Percentiles rank a stretch among this genome's conserved stretches.
These are phyloP conservation scores for Leptinotarsa rubiginosa DNA, from an alignment of 2,888 invertebrate genomes.

Conservation along the genomic window DNA sequence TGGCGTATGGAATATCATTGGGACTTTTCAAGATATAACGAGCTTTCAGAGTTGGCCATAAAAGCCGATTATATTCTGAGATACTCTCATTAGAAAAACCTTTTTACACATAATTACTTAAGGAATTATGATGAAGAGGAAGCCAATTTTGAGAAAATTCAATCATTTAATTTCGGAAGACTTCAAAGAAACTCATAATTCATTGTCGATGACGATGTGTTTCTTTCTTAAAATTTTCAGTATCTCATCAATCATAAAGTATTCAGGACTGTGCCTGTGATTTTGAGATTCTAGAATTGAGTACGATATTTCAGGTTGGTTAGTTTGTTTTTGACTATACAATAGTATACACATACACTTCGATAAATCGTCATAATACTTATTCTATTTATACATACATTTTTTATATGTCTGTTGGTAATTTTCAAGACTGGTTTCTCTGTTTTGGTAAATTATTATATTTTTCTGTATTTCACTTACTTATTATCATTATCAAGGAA, in stretches of 20 bases:
- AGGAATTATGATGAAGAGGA: not conserved
- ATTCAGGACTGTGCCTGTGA: not conserved
- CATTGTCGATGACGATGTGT: not conserved
- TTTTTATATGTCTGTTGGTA: too few species aligned
- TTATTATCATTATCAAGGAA: too few species aligned
- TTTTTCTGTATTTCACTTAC: too few species aligned
- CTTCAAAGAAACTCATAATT: not conserved
- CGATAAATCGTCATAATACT: too few species aligned
- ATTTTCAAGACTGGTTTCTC: too few species aligned
- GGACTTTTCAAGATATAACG: not conserved
- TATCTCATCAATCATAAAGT: not conserved
- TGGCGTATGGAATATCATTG: not conserved
- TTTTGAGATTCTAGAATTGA: too few species aligned
- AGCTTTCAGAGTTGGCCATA: not conserved
- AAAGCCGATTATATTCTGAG: conserved; percentile 1
- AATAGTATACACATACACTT: too few species aligned
- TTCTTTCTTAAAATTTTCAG: not conserved
- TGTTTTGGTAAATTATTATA: too few species aligned
- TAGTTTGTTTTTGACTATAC: too few species aligned
- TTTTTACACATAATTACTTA: not conserved
- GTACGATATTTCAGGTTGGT: too few species aligned
- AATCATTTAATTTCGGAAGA: not conserved
- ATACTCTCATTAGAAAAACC: not conserved
- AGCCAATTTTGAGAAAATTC: not conserved
- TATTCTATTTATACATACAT: too few species aligned